These are phyloP conservation scores for Pithys albifrons DNA, from an alignment of 2,113 vertebrate species.

Conservation along the genomic window DNA sequence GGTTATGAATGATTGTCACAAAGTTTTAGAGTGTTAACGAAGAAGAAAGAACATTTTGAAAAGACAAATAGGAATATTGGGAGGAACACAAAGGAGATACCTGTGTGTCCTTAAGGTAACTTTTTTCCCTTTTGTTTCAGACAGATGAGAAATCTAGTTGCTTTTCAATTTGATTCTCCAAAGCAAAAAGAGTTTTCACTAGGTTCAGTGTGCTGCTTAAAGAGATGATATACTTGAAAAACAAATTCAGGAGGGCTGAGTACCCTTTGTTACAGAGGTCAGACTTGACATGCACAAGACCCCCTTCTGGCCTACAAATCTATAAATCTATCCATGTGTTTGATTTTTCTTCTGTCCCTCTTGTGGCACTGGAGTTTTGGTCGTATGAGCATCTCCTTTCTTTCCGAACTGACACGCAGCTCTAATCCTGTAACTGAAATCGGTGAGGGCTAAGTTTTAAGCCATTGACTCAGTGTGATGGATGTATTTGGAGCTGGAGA, in stretches of 20 bases:
- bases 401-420: background rate
- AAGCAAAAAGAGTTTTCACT: background rate
- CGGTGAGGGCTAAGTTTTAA: background rate
- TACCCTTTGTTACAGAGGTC: background rate
- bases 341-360: background rate
- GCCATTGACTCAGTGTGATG: background rate
- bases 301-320: background rate
- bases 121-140: background rate
- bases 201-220: background rate
- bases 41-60: background rate
- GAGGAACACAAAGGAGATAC: background rate
- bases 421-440: background rate
- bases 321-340: background rate
- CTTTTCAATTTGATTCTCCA: background rate
- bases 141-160: background rate
- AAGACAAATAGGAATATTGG: background rate
- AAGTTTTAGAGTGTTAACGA: background rate
- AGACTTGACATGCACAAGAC: fast-evolving
- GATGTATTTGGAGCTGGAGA: background rate
- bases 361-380: background rate
- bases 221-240: background rate
- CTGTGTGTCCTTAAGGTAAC: background rate
- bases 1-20: background rate
- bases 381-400: background rate
- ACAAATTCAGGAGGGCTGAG: background rate